A percentile compares a stretch with the other conserved stretches of the same genome.
Evolutionary conservation across 2,113 vertebrate genomes (phyloP).

Genomic region (Tychaedon coryphoeus): DNA sequence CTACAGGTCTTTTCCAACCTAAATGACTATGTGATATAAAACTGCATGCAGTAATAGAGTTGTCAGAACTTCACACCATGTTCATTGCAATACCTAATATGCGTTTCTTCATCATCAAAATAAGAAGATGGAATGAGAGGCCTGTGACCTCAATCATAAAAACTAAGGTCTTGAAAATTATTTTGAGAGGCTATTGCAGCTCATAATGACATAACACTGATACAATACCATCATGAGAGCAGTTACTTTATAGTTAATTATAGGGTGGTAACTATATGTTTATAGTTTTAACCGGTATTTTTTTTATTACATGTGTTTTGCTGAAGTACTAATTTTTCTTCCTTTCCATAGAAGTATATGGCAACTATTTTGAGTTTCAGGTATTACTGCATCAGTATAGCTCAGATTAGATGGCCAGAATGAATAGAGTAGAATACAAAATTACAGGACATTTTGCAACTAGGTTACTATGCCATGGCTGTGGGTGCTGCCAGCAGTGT

Average conservation of each 20-base stretch:
- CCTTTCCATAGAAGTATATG: no score
- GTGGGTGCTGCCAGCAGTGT: neutral
- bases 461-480: neutral
- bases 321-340: no score
- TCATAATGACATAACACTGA: neutral
- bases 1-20: neutral
- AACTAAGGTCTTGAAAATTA: neutral
- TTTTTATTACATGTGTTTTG: neutral
- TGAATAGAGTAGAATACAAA: neutral
- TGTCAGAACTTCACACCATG: neutral
- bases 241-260: neutral
- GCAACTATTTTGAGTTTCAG: no score
- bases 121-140: neutral
- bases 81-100: neutral
- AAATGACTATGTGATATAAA: neutral
- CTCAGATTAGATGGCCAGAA: neutral
- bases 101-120: neutral
- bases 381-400: neutral
- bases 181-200: neutral
- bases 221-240: neutral
- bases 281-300: neutral
- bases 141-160: neutral
- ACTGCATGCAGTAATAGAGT: neutral
- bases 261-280: no score
- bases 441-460: neutral